A percentile compares a stretch with the other conserved stretches of the same genome.
phyloP scores from a whole-genome alignment of 2,113 vertebrate genomes.

The Callospermophilus lateralis region DNA sequence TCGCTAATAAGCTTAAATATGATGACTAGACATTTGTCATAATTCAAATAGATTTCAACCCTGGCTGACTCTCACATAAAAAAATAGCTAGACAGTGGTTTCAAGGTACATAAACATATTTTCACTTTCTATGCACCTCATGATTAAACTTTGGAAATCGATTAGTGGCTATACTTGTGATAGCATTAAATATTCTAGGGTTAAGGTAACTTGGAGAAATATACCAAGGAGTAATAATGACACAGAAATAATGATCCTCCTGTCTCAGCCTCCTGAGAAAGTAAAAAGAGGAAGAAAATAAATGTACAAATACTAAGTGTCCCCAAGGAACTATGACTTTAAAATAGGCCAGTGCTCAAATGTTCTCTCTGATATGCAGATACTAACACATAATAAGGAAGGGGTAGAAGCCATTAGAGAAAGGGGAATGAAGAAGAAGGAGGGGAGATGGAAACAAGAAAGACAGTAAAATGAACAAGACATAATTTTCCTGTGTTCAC shows the following conservation, averaged over 20 bases:
- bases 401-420: too few species aligned
- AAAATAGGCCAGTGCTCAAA: background rate
- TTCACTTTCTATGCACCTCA: background rate
- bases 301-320: background rate
- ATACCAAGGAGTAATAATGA: too few species aligned
- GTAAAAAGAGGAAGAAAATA: background rate
- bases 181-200: background rate
- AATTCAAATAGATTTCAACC: conserved; percentile 36
- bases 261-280: background rate
- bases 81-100: background rate
- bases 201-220: background rate
- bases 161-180: background rate
- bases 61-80: background rate
- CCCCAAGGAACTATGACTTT: background rate
- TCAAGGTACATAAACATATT: background rate
- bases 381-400: too few species aligned
- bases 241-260: too few species aligned
- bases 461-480: too few species aligned
- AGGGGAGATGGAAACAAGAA: too few species aligned
- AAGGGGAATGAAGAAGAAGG: too few species aligned
- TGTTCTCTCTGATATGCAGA: too few species aligned
- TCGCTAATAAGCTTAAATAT: conserved; percentile 65
- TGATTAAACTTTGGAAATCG: background rate
- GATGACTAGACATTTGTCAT: conserved; percentile 50
- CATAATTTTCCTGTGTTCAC: too few species aligned